Percentiles rank a stretch among this genome's conserved stretches.
Evolutionary conservation across 2,113 vertebrate species (phyloP).

Genomic region (Galemys pyrenaicus): DNA sequence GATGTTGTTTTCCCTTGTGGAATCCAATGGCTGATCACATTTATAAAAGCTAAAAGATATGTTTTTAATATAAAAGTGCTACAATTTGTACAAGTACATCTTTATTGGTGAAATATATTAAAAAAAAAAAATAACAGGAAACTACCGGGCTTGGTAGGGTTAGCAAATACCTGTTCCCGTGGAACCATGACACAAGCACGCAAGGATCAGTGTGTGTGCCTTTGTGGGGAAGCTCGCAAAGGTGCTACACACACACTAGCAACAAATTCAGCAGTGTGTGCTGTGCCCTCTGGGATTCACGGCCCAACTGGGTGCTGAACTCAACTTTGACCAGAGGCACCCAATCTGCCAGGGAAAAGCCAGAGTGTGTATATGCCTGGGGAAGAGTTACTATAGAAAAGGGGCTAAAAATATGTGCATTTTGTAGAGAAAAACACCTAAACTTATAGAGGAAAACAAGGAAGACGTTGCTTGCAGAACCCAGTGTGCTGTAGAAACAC

Average conservation of each 20-base stretch:
- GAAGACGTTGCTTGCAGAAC: not conserved
- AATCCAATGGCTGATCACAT: not conserved
- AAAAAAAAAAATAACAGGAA: not conserved
- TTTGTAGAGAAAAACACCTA: not conserved
- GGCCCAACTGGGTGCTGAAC: slow-evolving; percentile 52
- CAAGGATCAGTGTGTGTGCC: not conserved
- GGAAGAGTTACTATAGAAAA: not conserved
- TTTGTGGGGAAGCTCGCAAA: not conserved
- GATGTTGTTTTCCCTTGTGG: not conserved
- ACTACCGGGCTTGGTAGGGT: not conserved
- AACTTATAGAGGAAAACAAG: not conserved
- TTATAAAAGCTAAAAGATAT: not conserved
- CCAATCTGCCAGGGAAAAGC: slow-evolving; percentile 45
- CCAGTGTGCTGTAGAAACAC: not conserved
- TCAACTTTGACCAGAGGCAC: slow-evolving; percentile 29
- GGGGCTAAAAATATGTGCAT: not conserved
- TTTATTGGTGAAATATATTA: not conserved
- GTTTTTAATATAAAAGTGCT: not conserved
- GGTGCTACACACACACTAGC: rapidly evolving
- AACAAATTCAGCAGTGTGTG: not conserved
- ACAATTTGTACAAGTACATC: not conserved
- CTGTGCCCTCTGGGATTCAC: slow-evolving; percentile 26
- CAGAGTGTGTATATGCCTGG: not conserved
- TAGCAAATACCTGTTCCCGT: not conserved
- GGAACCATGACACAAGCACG: too few relatives aligned